These are phyloP conservation scores for Plusia festucae DNA, from an alignment of 2,888 invertebrate genomes.

Conservation along the genomic window DNA sequence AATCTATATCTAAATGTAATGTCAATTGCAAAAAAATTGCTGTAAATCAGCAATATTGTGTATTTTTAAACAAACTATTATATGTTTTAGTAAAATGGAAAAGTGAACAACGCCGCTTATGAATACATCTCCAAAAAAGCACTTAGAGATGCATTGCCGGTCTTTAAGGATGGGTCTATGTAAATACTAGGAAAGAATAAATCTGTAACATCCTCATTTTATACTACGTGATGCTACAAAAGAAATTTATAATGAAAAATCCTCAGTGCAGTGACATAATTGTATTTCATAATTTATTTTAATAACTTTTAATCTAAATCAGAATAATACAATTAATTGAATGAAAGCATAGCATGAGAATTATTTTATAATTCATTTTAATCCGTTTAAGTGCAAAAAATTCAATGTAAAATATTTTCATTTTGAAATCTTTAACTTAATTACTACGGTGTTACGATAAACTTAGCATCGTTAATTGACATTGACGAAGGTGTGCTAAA, in stretches of 20 bases:
- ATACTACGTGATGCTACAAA: conserved; percentile 32
- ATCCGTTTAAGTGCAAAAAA: conserved; percentile 26
- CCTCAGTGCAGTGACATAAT: conserved; percentile 28
- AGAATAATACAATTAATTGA: conserved; percentile 48
- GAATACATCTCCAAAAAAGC: too few relatives aligned
- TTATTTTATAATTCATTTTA: conserved; percentile 20
- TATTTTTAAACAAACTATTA: too few relatives aligned
- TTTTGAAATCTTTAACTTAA: conserved; percentile 33
- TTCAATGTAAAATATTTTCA: conserved; percentile 26
- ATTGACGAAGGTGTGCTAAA: conserved; percentile 78
- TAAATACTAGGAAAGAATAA: too few relatives aligned
- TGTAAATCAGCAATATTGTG: too few relatives aligned
- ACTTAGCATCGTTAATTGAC: conserved; percentile 78
- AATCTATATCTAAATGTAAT: too few relatives aligned
- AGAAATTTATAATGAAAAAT: conserved; percentile 39
- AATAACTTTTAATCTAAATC: conserved; percentile 35
- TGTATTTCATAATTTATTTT: not conserved
- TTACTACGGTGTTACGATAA: conserved; percentile 48
- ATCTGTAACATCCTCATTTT: not conserved
- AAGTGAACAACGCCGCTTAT: too few relatives aligned
- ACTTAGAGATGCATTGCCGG: too few relatives aligned
- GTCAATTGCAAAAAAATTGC: too few relatives aligned
- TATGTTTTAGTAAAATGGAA: too few relatives aligned
- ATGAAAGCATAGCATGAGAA: conserved; percentile 48
- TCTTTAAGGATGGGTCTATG: too few relatives aligned